Base-by-base conservation (phyloP, 2,888 invertebrate species). In the Achlya flavicornis region DNA sequence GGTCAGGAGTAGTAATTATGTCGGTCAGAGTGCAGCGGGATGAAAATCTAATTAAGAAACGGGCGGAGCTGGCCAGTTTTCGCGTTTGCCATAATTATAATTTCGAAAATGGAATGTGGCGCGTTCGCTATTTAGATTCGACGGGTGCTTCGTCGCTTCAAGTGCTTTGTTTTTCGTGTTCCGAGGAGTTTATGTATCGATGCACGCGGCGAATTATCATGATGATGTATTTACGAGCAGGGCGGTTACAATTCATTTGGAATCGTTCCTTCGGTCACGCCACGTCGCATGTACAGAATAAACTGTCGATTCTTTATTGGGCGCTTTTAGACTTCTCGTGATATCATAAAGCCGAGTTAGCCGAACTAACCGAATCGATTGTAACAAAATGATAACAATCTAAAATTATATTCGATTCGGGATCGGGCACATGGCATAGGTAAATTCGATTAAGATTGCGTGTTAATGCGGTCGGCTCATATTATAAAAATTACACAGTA, bases 11-110 rank as follows among this genome's bases (percentile, higher is more conserved):
- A 86, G 90, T 92, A 91, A 93, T 93, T 92, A 93, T 90, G 86
- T 91, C 91, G 93, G 93, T 93, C 93, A 92, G 91, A 93, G 93
- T 93, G 93, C 93, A 93, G 86, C 85, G 80, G 86, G 86, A 90
- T 86, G 88, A 86, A 89, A 93, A 93, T 90, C 92, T 93, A 92
- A 93, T 93, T 93, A 93, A 90, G 86, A 88, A 85, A 83, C 88
- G 89, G 93, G 93, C 90, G 91, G 81, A 69, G 69, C 75, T 75
- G 77, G 81, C 79, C 84, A 82, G 81, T 85, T 85, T 89, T 87
- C 83, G 89, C 85, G 85, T 81, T 84, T 76, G 84, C 86, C 79
- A 83, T 87, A 87, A 85, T 84, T 75, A 76, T 85, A 75, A 80
- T 83, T 84, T 82, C 75, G 72, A 81, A 83, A 84, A 85, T 53